Evolutionary conservation across 2,888 invertebrate genomes (phyloP).

Genomic region (Parthenolecanium corni): DNA sequence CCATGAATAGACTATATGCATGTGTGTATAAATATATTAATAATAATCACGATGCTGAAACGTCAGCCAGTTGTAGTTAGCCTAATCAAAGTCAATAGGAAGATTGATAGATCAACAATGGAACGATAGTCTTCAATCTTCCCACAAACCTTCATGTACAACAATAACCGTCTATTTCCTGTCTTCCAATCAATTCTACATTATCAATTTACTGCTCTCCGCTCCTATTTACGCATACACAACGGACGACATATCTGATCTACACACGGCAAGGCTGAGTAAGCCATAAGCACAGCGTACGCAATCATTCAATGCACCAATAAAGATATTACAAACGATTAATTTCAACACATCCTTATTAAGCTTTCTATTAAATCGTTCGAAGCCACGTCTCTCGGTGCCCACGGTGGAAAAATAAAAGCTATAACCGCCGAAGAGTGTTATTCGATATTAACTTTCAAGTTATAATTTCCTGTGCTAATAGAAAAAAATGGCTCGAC

Average conservation of each 20-base stretch:
- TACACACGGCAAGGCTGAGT: slow-evolving; percentile 3
- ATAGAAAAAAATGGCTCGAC: too few relatives aligned
- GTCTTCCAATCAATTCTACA: slow-evolving; percentile 27
- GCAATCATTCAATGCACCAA: slow-evolving; percentile 28
- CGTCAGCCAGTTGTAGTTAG: slow-evolving; percentile 26
- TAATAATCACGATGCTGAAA: not conserved
- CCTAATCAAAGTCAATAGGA: slow-evolving; percentile 28
- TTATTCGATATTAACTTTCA: slow-evolving; percentile 14
- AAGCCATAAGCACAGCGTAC: slow-evolving; percentile 15
- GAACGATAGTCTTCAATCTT: slow-evolving; percentile 25
- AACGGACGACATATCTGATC: slow-evolving; percentile 28
- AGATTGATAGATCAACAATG: slow-evolving; percentile 28
- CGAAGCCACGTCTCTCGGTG: slow-evolving; percentile 8
- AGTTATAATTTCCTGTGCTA: slow-evolving; percentile 2
- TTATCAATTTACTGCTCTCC: slow-evolving; percentile 27
- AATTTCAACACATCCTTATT: slow-evolving; percentile 28
- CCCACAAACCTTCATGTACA: slow-evolving; percentile 25
- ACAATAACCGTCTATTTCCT: slow-evolving; percentile 27
- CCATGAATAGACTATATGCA: too few relatives aligned
- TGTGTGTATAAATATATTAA: not conserved
- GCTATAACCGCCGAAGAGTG: not conserved
- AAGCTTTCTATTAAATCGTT: slow-evolving; percentile 24
- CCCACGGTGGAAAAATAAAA: slow-evolving; percentile 18
- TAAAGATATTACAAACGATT: slow-evolving; percentile 28
- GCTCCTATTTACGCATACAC: not conserved